phyloP scores from a whole-genome alignment of 2,113 vertebrate species.

The Eubucco bourcierii region DNA sequence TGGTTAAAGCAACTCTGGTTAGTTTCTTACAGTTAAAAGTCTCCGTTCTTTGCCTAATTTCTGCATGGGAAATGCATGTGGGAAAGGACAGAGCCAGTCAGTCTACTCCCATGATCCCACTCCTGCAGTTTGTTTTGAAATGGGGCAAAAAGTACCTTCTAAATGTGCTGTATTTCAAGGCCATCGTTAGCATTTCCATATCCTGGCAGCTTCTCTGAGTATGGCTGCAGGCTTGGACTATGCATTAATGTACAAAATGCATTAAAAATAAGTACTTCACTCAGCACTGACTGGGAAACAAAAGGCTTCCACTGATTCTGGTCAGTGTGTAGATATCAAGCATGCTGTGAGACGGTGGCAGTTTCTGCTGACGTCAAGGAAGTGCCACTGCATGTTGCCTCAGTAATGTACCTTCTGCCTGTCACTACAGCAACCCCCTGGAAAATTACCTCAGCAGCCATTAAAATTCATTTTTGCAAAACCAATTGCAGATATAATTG shows the following conservation, averaged over 20 bases:
- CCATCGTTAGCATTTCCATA: neutral
- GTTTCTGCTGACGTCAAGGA: slow-evolving; percentile 13
- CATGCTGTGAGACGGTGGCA: neutral
- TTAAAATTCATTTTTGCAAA: slow-evolving; percentile 52
- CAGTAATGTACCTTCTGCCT: slow-evolving; percentile 44
- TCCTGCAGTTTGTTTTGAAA: neutral
- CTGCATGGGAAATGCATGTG: neutral
- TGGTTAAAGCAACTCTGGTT: neutral
- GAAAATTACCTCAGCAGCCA: slow-evolving; percentile 63
- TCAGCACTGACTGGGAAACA: neutral
- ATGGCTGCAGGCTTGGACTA: neutral
- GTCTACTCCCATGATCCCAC: neutral
- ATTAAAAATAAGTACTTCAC: neutral
- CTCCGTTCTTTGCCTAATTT: neutral
- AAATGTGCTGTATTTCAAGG: neutral
- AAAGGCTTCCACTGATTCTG: neutral
- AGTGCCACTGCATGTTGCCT: neutral
- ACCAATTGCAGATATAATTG: slow-evolving; percentile 57
- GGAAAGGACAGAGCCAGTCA: neutral
- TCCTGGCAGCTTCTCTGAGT: neutral
- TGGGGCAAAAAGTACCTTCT: neutral
- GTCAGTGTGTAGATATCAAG: neutral
- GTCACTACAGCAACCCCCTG: slow-evolving; percentile 47
- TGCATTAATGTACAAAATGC: too few relatives aligned
- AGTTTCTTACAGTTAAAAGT: neutral